Base-by-base conservation (phyloP, 2,888 invertebrate genomes). In the Ecdyonurus torrentis region DNA sequence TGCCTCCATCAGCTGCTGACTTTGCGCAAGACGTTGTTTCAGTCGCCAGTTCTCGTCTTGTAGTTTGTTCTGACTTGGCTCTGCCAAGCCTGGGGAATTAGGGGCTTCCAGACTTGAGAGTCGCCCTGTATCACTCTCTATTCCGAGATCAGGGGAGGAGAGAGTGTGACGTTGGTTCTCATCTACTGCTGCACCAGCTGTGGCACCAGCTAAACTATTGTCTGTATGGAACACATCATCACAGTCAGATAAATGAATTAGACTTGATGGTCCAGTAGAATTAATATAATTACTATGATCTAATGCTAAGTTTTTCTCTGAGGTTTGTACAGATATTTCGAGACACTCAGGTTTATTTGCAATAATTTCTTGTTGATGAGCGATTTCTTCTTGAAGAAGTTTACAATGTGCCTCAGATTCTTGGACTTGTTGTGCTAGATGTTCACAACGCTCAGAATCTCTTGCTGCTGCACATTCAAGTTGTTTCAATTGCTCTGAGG, bases 141-240 rank as follows among this genome's bases (percentile, higher is more conserved):
- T 91, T n/a, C 91, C 91, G 70, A 91, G 81, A 75, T 92, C 92
- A 0, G 92, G 91, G 0, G 91, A 91, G 1, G 86, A 78, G 68
- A 59, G 55, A 20, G 62, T 61, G 52, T 64, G 61, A 15, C 59
- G 52, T 55, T 55, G 55, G n/a, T 5, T 55, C 19, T n/a, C 55
- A 7, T 55, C 55, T 18, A 7, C 5, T 7, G 19, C 5, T 7
- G 20, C n/a, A 10, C 7, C 19, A 7, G n/a, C 55, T 7, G 55
- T 10, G 5, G 3, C 15, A n/a, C 7, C 22, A 10, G 55, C 7
- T 5, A 55, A 5, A 7, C 7, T 10, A 20, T 5, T 5, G 55
- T n/a, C 22, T 7, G 19, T n/a, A n/a, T 55, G n/a, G 55, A 55
- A 55, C 7, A 55, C 22, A 7, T 55, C 55, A 22, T 55, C 55